Base-by-base conservation (phyloP, 1,140 invertebrate genomes). In the Harpegnathos saltator region DNA sequence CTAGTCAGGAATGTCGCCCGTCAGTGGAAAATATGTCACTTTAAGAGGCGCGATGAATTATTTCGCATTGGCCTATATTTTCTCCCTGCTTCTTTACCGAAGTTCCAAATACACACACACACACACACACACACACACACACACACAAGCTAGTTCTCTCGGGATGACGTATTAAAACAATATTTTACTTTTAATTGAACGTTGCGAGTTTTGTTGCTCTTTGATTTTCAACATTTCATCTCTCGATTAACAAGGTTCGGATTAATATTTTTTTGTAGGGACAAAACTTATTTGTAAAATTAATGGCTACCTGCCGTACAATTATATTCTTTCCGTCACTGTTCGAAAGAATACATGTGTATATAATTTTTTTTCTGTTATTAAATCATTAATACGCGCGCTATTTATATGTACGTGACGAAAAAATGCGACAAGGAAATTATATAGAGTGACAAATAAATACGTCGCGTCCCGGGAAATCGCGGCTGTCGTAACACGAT, bases 11-110 rank as follows among this genome's bases (percentile, higher is more conserved):
- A 69, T 11, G 48, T 17, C 15, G 14, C 50, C 22, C 33, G 29
- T 3, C 22, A 58, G 24, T 44, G 33, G 7, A 38, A 77, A 54
- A 52, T 52, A 33, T 0, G 52, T 12, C 44, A 33, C 69, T 78
- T 78, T 58, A 24, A 52, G 69, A 78, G 48, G 56, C 75, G 22
- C 75, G 14, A 44, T 78, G 24, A 78, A 78, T 69, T 58, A 78
- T 78, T 78, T 78, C 26, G 17, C 61, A 26, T 17, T 78, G 75
- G 22, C 29, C 75, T 58, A 58, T 58, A 78, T 69, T 69, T 69
- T 69, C 48, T 56, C 9, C 19, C 9, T 11, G 26, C 29, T n/a
- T 26, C 9, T 12, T n/a, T n/a, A n/a, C n/a, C n/a, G 19, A 52
- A 52, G 12, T 78, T 78, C 68, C 11, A 29, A 38, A 56, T 56